These are phyloP conservation scores for Vespertilio murinus DNA, from an alignment of 2,797 vertebrate species.

Conservation along the genomic window DNA sequence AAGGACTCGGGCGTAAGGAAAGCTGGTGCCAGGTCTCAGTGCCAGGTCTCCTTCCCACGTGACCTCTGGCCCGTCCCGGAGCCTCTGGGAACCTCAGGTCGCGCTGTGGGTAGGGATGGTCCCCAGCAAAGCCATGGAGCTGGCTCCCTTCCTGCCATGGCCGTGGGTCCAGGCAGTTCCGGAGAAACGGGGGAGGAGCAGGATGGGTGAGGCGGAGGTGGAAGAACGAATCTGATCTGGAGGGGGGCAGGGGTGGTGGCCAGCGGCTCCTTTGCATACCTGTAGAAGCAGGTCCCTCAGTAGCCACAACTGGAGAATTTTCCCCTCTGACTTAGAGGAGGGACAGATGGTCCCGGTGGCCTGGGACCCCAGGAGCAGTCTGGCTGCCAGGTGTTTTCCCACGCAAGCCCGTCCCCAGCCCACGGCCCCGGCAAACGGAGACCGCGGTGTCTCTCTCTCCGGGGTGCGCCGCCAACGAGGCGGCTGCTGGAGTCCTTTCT, in stretches of 20 bases:
- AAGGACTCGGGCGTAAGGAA: background rate
- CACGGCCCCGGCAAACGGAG: background rate
- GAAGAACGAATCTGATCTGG: accelerated
- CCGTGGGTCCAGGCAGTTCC: too few species aligned
- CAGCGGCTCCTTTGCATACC: accelerated
- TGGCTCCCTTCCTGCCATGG: background rate
- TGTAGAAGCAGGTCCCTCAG: background rate
- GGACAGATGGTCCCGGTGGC: background rate
- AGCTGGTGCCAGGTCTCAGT: background rate
- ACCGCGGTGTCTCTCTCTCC: background rate
- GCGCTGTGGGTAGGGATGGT: background rate
- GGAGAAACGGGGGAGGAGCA: background rate
- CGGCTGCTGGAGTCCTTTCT: background rate
- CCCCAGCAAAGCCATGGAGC: accelerated
- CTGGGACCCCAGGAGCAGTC: background rate
- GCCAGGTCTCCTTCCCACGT: background rate
- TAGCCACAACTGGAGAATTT: background rate
- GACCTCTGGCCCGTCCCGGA: background rate
- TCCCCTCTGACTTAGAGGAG: background rate
- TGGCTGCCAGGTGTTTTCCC: background rate
- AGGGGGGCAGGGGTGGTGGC: accelerated
- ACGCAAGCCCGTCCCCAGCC: accelerated
- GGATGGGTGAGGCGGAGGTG: accelerated
- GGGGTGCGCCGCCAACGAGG: background rate
- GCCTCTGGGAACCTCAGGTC: background rate